Percentiles rank a stretch among this genome's conserved stretches.
phyloP scores from a whole-genome alignment of 2,113 vertebrate genomes.

The Leuciscus idus region DNA sequence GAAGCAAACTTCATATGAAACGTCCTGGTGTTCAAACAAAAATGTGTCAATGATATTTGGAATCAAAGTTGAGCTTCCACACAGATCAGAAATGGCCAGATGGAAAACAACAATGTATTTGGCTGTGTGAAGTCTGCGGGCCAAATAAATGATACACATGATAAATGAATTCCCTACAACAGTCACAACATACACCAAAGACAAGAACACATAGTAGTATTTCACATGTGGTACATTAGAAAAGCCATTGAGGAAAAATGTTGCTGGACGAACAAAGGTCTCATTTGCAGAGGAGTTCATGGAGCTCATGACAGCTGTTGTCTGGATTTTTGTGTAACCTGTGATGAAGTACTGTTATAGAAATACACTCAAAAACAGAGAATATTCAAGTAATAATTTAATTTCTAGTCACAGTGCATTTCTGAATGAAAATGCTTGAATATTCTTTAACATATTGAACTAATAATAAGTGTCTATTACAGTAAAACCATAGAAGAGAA shows the following conservation, averaged over 20 bases:
- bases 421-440: background rate
- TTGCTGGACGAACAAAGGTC: conserved; percentile 32
- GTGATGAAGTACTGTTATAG: conserved; percentile 5
- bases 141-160: conserved; percentile 26
- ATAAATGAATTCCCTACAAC: conserved; percentile 42
- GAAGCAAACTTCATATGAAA: conserved; percentile 65
- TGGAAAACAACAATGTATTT: conserved; percentile 54
- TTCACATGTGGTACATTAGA: conserved; percentile 41
- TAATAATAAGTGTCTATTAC: background rate
- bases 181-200: conserved; percentile 51
- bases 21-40: conserved; percentile 49
- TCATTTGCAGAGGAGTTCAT: background rate
- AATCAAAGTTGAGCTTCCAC: conserved; percentile 52
- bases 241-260: conserved; percentile 54
- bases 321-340: conserved; percentile 12
- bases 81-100: conserved; percentile 51
- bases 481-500: background rate
- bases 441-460: background rate
- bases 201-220: conserved; percentile 51
- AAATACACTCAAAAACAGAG: background rate
- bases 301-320: background rate
- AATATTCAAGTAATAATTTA: background rate
- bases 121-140: conserved; percentile 48
- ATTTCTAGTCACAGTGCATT: background rate
- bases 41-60: conserved; percentile 47